Conservation (phyloP, 2,113 vertebrate genomes). For the Cephalopholis sonnerati region DNA sequence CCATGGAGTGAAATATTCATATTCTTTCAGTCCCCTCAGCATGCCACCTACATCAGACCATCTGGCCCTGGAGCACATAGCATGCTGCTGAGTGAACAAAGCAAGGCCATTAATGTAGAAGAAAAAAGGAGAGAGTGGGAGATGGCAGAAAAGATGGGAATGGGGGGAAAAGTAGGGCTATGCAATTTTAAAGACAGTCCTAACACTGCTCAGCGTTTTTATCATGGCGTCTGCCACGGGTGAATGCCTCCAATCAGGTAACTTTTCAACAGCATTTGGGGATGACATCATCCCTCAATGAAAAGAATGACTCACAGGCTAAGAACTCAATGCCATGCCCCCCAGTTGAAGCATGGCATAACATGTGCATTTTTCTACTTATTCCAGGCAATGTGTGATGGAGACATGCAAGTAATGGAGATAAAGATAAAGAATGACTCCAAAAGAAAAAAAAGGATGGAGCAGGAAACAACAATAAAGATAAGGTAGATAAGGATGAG, state of each 20-base stretch:
- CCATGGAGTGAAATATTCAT: constrained; percentile 75
- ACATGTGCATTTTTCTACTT: constrained; percentile 30
- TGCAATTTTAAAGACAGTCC: constrained; percentile 70
- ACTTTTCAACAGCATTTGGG: constrained; percentile 46
- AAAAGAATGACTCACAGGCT: constrained; percentile 61
- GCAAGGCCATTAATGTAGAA: constrained; percentile 57
- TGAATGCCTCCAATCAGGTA: constrained; percentile 62
- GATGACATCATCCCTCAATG: constrained; percentile 71
- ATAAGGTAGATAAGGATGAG: constrained; percentile 45
- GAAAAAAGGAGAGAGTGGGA: constrained; percentile 12
- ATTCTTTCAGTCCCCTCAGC: constrained; percentile 62
- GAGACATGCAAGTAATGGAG: constrained; percentile 15
- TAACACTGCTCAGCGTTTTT: constrained; percentile 26
- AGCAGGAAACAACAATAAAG: constrained; percentile 42
- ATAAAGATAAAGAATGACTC: constrained; percentile 18
- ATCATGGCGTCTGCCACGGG: constrained; percentile 35
- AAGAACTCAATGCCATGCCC: constrained; percentile 29
- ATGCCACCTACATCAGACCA: constrained; percentile 74
- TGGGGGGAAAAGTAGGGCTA: constrained; percentile 35
- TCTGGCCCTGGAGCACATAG: constrained; percentile 65
- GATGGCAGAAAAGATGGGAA: constrained; percentile 34
- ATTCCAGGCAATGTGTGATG: background rate
- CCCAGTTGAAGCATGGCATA: constrained; percentile 33
- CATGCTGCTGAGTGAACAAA: constrained; percentile 64
- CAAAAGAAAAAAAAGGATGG: constrained; percentile 8